A percentile compares a stretch with the other conserved stretches of the same genome.
Conservation (phyloP, 2,797 vertebrate genomes). For the Ceryle rudis region DNA sequence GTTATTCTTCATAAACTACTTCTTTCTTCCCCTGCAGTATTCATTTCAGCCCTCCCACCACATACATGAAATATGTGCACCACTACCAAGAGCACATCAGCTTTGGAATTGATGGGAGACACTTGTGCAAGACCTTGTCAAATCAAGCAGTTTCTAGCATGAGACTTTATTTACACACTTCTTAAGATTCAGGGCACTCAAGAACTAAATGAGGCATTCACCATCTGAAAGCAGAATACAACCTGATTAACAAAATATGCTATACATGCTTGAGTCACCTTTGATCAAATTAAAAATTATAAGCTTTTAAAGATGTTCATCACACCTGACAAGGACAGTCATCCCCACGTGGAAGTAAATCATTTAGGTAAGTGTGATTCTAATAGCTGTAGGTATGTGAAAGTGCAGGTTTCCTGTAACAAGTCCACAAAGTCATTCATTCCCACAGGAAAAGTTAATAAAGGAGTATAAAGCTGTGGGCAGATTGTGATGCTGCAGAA, state of each 20-base stretch:
- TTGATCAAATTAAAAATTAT: background rate
- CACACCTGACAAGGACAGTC: background rate
- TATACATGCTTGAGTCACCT: background rate
- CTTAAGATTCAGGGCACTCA: background rate
- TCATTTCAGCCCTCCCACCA: background rate
- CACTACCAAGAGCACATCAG: background rate
- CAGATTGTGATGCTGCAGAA: background rate
- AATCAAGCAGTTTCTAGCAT: background rate
- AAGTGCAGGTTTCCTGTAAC: background rate
- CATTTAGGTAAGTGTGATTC: background rate
- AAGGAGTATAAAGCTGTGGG: background rate
- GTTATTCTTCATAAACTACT: background rate
- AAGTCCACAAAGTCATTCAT: background rate
- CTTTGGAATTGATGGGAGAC: background rate
- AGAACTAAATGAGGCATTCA: background rate
- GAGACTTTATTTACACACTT: background rate
- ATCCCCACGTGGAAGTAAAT: background rate
- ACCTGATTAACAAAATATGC: background rate
- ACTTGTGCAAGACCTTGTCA: background rate
- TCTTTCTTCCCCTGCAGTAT: background rate
- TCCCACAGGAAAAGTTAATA: background rate
- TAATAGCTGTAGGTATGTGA: background rate
- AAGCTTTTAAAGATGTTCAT: background rate
- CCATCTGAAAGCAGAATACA: background rate
- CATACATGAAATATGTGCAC: background rate